Evolutionary conservation across 2,113 vertebrate genomes (phyloP).

Genomic region (Lucifuga dentata): DNA sequence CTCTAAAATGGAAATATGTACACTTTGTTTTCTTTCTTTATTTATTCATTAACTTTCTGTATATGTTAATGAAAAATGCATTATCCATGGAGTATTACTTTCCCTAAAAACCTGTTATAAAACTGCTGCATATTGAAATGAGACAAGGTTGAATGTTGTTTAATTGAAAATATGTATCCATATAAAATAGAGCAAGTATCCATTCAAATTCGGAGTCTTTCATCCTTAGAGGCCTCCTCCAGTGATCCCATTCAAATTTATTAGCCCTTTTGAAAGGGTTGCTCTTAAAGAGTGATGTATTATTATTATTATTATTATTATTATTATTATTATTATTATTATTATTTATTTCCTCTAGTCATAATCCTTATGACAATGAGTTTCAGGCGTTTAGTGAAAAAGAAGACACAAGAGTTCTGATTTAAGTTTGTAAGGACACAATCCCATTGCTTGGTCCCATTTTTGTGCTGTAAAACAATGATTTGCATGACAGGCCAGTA

Average conservation of each 20-base stretch:
- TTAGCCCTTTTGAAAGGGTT: constrained; percentile 39
- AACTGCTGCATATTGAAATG: neutral
- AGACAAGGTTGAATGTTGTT: neutral
- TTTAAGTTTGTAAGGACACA: constrained; percentile 49
- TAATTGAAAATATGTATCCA: constrained; percentile 36
- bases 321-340: no score
- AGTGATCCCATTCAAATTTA: constrained; percentile 38
- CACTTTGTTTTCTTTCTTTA: no score
- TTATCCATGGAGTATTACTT: neutral
- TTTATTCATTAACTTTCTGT: no score
- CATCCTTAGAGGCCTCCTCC: constrained; percentile 32
- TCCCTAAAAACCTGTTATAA: neutral
- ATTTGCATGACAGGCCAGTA: constrained; percentile 61
- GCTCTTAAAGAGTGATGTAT: constrained; percentile 46
- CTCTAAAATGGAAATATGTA: no score
- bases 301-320: no score
- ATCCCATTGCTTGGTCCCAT: constrained; percentile 47
- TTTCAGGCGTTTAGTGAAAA: constrained; percentile 51
- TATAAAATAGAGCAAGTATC: constrained; percentile 1
- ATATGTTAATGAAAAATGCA: no score
- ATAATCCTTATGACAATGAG: constrained; percentile 33
- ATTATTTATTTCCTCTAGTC: constrained; percentile 31
- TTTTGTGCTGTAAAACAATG: constrained; percentile 45
- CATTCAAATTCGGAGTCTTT: constrained; percentile 39
- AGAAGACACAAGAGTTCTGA: constrained; percentile 35